Evolutionary conservation across 2,113 vertebrate species (phyloP), one percentile per base, ranked within the genome.

Genomic region (Tachysurus vachellii): DNA sequence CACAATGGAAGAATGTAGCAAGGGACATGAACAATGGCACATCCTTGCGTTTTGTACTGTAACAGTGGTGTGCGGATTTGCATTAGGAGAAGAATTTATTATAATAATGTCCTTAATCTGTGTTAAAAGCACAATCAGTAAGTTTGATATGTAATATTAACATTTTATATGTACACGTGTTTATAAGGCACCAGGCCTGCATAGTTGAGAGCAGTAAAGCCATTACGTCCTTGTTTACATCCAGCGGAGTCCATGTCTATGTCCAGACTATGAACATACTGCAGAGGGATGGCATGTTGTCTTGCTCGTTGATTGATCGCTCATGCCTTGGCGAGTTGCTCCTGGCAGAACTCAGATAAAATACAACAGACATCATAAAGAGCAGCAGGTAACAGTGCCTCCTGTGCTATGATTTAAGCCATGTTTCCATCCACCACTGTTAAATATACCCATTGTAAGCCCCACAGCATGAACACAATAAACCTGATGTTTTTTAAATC

Each of bases 181-280:
- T 77, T 47, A 28, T 5, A 9, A 16, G 5, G 2, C 3, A 44
- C 80, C 42, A 59, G 56, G 0, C 79, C 21, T 59, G 31, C 19
- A 21, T 44, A 88, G 86, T 85, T 44, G 86, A 85, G 62, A 81
- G 84, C 70, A 89, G 84, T 88, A 88, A 91, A 90, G 83, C 89
- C 90, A 79, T 26, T 89, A 80, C 88, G 91, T 91, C 93, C 91
- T 91, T 94, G 91, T 94, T 93, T 92, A 94, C 90, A 87, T 90
- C 86, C 87, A 64, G 4, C 3, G 17, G 47, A 83, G 88, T 82
- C 90, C 86, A 90, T 92, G 91, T 94, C 90, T 80, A 87, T 57
- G 54, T 59, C 53, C 53, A 76, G 88, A 75, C 92, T 86, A 88
- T 88, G 88, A 87, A 88, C 81, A 79, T 56, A 57, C 21, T 80